Percentiles rank a stretch among this genome's conserved stretches.
phyloP scores from a whole-genome alignment of 2,888 invertebrate genomes.

The Crossocerus cetratus region DNA sequence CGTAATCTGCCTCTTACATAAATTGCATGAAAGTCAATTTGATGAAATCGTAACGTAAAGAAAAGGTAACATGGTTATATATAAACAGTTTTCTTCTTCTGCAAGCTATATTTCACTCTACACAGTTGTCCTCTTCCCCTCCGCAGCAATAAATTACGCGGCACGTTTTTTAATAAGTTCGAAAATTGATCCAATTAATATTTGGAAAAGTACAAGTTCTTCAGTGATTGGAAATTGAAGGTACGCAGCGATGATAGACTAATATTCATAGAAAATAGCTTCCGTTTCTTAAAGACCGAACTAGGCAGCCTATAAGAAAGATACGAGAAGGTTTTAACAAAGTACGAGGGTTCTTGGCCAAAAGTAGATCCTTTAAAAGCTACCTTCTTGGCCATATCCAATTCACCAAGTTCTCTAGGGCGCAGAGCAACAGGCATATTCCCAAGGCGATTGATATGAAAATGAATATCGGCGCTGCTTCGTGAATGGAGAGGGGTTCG shows the following conservation, averaged over 20 bases:
- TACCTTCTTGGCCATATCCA: conserved; percentile 27
- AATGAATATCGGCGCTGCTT: conserved; percentile 64
- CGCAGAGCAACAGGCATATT: conserved; percentile 57
- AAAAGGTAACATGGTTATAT: no score
- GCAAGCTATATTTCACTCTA: no score
- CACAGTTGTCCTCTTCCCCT: no score
- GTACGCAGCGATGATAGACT: not conserved
- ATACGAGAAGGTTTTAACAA: not conserved
- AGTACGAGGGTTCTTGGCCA: not conserved
- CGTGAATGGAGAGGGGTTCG: conserved; percentile 65
- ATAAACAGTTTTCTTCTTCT: no score
- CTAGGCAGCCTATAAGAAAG: conserved; percentile 19
- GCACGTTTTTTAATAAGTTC: not conserved
- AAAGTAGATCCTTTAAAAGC: not conserved
- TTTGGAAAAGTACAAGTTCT: conserved; percentile 9
- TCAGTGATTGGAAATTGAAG: conserved; percentile 10
- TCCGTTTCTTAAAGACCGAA: not conserved
- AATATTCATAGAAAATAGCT: conserved; percentile 12
- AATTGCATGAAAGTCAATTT: no score
- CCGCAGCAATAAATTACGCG: no score
- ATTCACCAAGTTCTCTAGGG: conserved; percentile 42
- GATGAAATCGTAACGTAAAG: no score
- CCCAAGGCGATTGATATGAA: conserved; percentile 52
- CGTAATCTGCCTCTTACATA: no score
- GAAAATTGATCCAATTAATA: not conserved